phyloP scores from a whole-genome alignment of 2,797 vertebrate species.

The Protonibea diacanthus region DNA sequence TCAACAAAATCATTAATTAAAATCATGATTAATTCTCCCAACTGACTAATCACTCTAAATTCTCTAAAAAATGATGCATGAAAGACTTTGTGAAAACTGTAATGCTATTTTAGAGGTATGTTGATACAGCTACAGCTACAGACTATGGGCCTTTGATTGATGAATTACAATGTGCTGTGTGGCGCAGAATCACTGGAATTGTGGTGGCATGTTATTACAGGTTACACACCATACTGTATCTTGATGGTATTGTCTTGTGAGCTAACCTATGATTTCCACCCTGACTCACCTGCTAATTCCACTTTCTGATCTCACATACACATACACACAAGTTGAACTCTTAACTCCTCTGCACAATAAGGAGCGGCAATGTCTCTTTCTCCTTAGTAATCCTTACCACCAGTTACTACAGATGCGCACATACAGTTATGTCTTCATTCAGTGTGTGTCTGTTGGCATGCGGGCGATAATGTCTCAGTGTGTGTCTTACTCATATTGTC shows the following conservation, averaged over 20 bases:
- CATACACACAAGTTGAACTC: conserved; percentile 15
- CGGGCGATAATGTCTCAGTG: conserved; percentile 70
- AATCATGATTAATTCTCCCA: not conserved
- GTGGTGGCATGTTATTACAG: not conserved
- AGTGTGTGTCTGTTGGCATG: conserved; percentile 56
- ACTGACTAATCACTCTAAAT: not conserved
- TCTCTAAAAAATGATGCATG: not conserved
- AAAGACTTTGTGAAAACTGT: not conserved
- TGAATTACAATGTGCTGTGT: not conserved
- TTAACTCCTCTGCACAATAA: conserved; percentile 36
- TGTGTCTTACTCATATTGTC: conserved; percentile 82
- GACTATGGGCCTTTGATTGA: not conserved
- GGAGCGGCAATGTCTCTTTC: conserved; percentile 57
- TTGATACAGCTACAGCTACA: not conserved
- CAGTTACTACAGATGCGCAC: conserved; percentile 40
- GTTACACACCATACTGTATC: not conserved
- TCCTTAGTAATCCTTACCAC: conserved; percentile 49
- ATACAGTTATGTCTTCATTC: conserved; percentile 31
- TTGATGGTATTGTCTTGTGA: not conserved
- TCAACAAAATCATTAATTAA: conserved; percentile 3
- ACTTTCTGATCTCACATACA: not conserved
- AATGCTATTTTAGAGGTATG: too few relatives aligned
- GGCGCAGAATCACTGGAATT: not conserved
- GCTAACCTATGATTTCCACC: conserved; percentile 13
- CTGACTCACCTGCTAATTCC: conserved; percentile 20